Evolutionary conservation across 2,888 invertebrate species (phyloP).

Genomic region (Timandra comae): DNA sequence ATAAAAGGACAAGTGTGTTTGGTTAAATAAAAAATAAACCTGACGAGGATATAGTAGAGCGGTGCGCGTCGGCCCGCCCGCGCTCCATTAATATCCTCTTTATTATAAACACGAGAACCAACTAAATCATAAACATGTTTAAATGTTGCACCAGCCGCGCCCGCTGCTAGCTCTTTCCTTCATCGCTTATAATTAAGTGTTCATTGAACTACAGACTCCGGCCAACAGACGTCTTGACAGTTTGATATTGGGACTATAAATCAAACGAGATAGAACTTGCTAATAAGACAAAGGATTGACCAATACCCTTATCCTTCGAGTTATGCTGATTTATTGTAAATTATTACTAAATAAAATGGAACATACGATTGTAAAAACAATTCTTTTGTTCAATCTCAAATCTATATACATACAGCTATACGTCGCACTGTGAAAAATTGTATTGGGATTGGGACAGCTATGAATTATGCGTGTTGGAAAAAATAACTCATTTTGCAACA

Average conservation of each 20-base stretch:
- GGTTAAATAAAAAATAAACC: conserved; percentile 39
- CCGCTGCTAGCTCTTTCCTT: conserved; percentile 30
- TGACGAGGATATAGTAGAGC: conserved; percentile 50
- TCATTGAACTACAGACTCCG: conserved; percentile 25
- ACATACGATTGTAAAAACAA: conserved; percentile 3
- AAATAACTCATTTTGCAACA: conserved; percentile 48
- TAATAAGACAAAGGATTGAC: too few species aligned
- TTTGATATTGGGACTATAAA: too few species aligned
- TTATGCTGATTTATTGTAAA: too few species aligned
- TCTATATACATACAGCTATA: conserved; percentile 5
- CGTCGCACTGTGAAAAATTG: conserved; percentile 27
- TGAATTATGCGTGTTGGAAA: conserved; percentile 44
- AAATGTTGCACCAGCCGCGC: conserved; percentile 19
- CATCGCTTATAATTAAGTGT: conserved; percentile 38
- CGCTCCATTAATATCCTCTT: conserved; percentile 62
- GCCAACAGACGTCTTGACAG: too few species aligned
- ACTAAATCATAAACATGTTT: conserved; percentile 67
- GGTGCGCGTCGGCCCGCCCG: conserved; percentile 39
- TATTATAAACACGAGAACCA: conserved; percentile 63
- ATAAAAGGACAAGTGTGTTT: conserved; percentile 51
- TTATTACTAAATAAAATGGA: too few species aligned
- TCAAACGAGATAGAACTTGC: too few species aligned
- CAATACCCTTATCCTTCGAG: too few species aligned
- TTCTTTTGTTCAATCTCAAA: conserved; percentile 11
- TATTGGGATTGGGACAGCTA: conserved; percentile 38